Percentiles rank a stretch among this genome's conserved stretches.
Conservation (phyloP, 1,140 invertebrate species). For the Bombus ignitus region DNA sequence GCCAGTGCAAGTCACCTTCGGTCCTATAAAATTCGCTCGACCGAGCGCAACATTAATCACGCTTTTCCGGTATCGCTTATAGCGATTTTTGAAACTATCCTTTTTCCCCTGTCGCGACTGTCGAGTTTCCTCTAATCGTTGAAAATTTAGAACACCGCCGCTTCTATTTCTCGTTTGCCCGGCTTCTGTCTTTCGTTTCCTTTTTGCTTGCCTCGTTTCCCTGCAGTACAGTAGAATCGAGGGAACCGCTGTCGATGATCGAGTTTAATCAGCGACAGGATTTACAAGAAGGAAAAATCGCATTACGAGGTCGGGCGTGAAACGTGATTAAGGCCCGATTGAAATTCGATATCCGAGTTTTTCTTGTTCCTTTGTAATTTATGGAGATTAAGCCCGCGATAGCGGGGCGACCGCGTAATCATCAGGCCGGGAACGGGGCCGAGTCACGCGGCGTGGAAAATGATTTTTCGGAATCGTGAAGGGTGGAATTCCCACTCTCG, state of each 20-base stretch:
- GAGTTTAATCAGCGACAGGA: conserved; percentile 37
- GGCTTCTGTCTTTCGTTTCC: background rate
- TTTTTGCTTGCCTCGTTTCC: background rate
- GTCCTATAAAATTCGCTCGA: background rate
- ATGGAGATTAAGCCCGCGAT: conserved; percentile 28
- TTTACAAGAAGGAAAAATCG: conserved; percentile 32
- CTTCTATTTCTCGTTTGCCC: background rate
- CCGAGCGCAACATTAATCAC: background rate
- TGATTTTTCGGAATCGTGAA: conserved; percentile 28
- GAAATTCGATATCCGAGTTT: conserved; percentile 57
- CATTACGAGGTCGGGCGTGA: conserved; percentile 27
- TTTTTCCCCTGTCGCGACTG: too few relatives aligned
- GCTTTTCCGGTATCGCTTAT: background rate
- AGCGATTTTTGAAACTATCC: background rate
- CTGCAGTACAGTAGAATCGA: background rate
- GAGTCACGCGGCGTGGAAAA: conserved; percentile 10
- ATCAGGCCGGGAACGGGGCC: background rate
- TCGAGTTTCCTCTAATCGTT: background rate
- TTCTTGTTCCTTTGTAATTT: conserved; percentile 43
- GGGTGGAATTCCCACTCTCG: background rate
- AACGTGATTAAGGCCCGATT: conserved; percentile 49
- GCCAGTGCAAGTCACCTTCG: background rate
- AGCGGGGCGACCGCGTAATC: background rate
- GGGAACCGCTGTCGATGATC: background rate
- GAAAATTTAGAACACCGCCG: background rate